Percentiles rank a stretch among this genome's conserved stretches.
Evolutionary conservation across 2,797 vertebrate genomes (phyloP).

Genomic region (Uromys caudimaculatus): DNA sequence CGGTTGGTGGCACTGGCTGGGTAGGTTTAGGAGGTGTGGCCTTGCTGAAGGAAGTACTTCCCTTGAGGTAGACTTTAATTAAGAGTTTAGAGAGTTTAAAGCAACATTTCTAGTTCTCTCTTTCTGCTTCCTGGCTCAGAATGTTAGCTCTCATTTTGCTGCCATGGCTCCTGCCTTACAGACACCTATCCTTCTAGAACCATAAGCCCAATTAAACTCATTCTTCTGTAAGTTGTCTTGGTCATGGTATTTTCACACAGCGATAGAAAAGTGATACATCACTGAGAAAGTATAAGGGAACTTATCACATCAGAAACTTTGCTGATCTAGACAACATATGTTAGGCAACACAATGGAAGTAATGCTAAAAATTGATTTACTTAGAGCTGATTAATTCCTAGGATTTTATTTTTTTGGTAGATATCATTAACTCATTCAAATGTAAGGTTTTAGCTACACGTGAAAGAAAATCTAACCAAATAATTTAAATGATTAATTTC

Average conservation of each 20-base stretch:
- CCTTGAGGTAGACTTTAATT: not conserved
- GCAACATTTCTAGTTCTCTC: not conserved
- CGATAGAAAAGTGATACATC: not conserved
- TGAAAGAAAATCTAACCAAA: not conserved
- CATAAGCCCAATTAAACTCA: not conserved
- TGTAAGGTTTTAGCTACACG: not conserved
- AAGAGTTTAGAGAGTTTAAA: not conserved
- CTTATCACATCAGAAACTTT: not conserved
- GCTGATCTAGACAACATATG: not conserved
- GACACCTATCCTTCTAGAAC: not conserved
- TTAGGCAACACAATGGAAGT: not conserved
- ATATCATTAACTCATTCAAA: constrained; percentile 1
- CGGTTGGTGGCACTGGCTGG: not conserved
- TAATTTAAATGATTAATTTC: constrained; percentile 11
- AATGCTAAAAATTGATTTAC: not conserved
- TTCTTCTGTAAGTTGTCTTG: not conserved
- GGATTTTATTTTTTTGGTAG: not conserved
- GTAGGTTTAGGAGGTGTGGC: not conserved
- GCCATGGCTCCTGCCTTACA: not conserved
- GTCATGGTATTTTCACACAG: not conserved
- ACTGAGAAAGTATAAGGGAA: not conserved
- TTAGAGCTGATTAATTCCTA: not conserved
- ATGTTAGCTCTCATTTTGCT: not conserved
- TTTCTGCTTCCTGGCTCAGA: not conserved
- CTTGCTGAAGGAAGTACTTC: not conserved